Base-by-base conservation (phyloP, 2,113 vertebrate genomes). In the Xiphophorus couchianus region DNA sequence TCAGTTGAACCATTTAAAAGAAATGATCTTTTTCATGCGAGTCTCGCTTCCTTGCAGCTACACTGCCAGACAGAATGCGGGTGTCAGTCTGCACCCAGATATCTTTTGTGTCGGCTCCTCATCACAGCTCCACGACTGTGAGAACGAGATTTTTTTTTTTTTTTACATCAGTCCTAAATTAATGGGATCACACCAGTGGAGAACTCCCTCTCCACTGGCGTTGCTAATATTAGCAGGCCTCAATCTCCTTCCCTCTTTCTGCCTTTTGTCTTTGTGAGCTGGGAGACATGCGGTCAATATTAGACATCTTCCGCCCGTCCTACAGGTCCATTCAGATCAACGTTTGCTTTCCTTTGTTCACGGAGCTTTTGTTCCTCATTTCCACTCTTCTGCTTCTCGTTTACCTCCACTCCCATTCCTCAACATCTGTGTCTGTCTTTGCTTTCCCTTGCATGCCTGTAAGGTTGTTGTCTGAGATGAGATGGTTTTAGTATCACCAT, bases 251-350 rank as follows among this genome's bases (percentile, higher is more conserved):
- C 66, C 58, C 71, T 51, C 54, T 66, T 74, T 51, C 63, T 74
- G 37, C 31, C 39, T 69, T 67, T 37, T 82, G 29, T 83, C 35
- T 67, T 4, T 42, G 66, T 73, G 67, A 15, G 54, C 66, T 30
- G 22, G 70, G 69, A 88, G 84, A 78, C 22, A 68, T 76, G 74
- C 58, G 31, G 92, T 92, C 90, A 93, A 93, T 93, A 91, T 93
- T 93, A 71, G 89, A 84, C 17, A 68, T 91, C 84, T 92, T 91
- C 90, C 74, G 74, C 89, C 80, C 84, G 14, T 88, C 74, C 76
- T 76, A 73, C 66, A 71, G 62, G 48, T 68, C 80, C 61, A 70
- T 78, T 73, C 66, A 22, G 73, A 79, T 42, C 14, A 4, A 63
- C 91, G 81, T 92, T 91, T 91, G 84, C 76, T 62, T 69, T 71